Conservation (phyloP, 2,888 invertebrate species). For the Alviniconcha strummeri region DNA sequence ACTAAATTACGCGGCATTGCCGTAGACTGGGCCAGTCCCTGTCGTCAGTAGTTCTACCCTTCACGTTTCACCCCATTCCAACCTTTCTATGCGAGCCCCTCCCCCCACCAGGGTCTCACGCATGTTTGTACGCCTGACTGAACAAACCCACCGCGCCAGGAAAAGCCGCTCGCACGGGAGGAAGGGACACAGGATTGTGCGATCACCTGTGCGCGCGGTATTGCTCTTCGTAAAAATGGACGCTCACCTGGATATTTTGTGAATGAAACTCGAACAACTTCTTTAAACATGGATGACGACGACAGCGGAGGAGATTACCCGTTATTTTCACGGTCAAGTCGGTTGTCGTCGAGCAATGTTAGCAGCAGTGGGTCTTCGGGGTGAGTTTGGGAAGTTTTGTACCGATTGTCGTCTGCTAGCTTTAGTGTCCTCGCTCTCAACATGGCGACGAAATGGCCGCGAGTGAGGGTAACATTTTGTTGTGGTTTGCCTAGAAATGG, state of each 20-base stretch:
- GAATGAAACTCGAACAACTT: slow-evolving; percentile 8
- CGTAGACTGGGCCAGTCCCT: no score
- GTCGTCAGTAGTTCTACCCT: background rate
- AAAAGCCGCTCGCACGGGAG: background rate
- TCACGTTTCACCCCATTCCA: background rate
- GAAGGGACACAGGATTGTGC: background rate
- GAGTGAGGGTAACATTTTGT: no score
- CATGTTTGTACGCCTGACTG: slow-evolving; percentile 26
- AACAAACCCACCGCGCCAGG: slow-evolving; percentile 20
- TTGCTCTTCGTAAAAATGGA: slow-evolving; percentile 2
- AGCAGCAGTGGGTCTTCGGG: slow-evolving; percentile 32
- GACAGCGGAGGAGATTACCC: slow-evolving; percentile 34
- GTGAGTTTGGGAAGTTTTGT: slow-evolving; percentile 29
- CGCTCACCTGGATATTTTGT: background rate
- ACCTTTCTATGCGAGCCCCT: no score
- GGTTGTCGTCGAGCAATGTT: slow-evolving; percentile 30
- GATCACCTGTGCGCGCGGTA: background rate
- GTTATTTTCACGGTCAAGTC: slow-evolving; percentile 23
- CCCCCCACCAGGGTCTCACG: no score
- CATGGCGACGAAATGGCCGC: slow-evolving; percentile 16
- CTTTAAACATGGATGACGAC: slow-evolving; percentile 30
- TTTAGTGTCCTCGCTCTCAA: background rate
- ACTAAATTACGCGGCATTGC: no score
- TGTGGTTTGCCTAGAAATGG: no score
- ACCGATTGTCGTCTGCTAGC: slow-evolving; percentile 25